Evolutionary conservation across 2,113 vertebrate genomes (phyloP), one percentile per base, ranked within the genome.

Genomic region (Dromaius novaehollandiae): DNA sequence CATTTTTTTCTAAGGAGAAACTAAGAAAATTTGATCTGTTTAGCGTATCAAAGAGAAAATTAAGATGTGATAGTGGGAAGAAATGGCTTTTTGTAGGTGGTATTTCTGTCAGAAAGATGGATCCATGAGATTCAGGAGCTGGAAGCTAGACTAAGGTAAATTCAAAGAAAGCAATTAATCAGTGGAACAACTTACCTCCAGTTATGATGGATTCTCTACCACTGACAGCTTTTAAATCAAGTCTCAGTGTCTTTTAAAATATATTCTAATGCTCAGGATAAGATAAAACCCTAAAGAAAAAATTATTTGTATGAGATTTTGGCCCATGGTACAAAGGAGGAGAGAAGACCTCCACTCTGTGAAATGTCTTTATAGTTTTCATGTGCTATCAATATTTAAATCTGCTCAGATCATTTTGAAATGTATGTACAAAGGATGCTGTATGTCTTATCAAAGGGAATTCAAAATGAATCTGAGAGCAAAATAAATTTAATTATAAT

Each of bases 91-190:
- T 25, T 63, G 85, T 90, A 74, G 93, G 79, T 80, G 79, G 56
- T 61, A 38, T 56, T 94, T 90, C 63, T 93, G 77, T 73, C 60
- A 69, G 51, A 88, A 96, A 88, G 83, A 94, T 79, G 53, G 71
- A 92, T 87, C 69, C 25, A n/a, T 48, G 42, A 58, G 44, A 76
- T 84, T 83, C 42, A 32, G 30, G 42, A 86, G 66, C 68, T 86
- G 63, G 77, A 95, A 95, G 53, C 9, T 86, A 84, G 25, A 61
- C n/a, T 69, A 75, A 80, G 15, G 30, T 44, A 92, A 95, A 90
- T 86, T 66, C 58, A 85, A 86, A 93, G 77, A 73, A 9, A 60
- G 17, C 24, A 86, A 86, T 91, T 95, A 93, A 88, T 86, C 69
- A 92, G 56, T 60, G 38, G 53, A 89, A 85, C 20, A 84, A 64